phyloP scores from a whole-genome alignment of 1,140 invertebrate genomes.

The Brachionus angularis region DNA sequence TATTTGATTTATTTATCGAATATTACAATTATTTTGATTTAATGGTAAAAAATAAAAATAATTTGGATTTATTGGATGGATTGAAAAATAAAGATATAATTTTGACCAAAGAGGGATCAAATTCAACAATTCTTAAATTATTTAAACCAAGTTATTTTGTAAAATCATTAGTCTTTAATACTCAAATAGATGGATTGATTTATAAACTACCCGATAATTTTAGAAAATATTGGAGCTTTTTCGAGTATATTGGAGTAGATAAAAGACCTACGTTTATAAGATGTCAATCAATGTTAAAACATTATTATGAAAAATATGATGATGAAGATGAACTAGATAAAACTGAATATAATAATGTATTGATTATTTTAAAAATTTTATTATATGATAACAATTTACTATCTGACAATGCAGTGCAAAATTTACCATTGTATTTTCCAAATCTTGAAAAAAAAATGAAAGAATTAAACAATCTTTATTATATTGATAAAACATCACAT shows the following conservation, averaged over 20 bases:
- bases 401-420: neutral
- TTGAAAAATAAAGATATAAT: neutral
- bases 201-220: neutral
- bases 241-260: neutral
- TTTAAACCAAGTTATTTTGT: neutral
- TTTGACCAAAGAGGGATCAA: neutral
- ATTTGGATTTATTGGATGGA: neutral
- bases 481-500: neutral
- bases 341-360: neutral
- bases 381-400: constrained; percentile 14
- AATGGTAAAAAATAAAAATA: neutral
- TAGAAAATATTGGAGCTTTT: neutral
- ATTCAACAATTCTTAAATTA: neutral
- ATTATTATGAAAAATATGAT: neutral
- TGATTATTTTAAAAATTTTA: neutral
- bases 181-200: constrained; percentile 28
- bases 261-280: neutral
- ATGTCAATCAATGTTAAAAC: neutral
- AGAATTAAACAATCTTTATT: neutral
- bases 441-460: constrained; percentile 10
- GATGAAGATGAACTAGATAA: neutral
- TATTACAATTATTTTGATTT: too few relatives aligned
- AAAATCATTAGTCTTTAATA: neutral
- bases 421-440: neutral
- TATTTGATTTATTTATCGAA: too few relatives aligned